Percentiles rank a stretch among this genome's conserved stretches.
phyloP scores from a whole-genome alignment of 2,888 invertebrate species.

The Luperina testacea region DNA sequence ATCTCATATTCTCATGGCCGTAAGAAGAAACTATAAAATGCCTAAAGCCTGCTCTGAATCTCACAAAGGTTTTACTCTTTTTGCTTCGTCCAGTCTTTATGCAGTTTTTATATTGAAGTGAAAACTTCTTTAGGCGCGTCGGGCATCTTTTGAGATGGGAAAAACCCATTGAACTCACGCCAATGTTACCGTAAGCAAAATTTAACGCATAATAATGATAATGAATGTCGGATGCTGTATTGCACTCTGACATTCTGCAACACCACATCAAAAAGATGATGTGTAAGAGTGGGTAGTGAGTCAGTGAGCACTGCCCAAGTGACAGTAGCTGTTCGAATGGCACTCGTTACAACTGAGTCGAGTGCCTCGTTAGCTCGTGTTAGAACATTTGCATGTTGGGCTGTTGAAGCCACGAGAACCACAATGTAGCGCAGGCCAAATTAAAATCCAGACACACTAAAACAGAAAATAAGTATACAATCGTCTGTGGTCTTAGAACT shows the following conservation, averaged over 20 bases:
- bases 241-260: background rate
- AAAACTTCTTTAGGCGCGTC: too few species aligned
- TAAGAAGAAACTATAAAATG: background rate
- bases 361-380: slow-evolving; percentile 61
- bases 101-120: background rate
- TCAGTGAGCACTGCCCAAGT: slow-evolving; percentile 37
- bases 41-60: background rate
- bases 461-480: background rate
- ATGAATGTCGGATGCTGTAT: background rate
- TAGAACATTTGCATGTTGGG: slow-evolving; percentile 60
- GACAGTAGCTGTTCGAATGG: slow-evolving; percentile 50
- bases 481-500: background rate
- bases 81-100: background rate
- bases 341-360: slow-evolving; percentile 60
- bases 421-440: background rate
- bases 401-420: background rate
- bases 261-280: slow-evolving; percentile 22
- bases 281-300: slow-evolving; percentile 13
- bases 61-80: background rate
- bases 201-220: background rate
- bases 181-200: too few species aligned
- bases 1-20: background rate
- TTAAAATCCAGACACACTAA: background rate
- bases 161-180: too few species aligned
- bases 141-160: too few species aligned